A percentile compares a stretch with the other conserved stretches of the same genome.
Conservation (phyloP, 2,113 vertebrate species). For the Panthera tigris region DNA sequence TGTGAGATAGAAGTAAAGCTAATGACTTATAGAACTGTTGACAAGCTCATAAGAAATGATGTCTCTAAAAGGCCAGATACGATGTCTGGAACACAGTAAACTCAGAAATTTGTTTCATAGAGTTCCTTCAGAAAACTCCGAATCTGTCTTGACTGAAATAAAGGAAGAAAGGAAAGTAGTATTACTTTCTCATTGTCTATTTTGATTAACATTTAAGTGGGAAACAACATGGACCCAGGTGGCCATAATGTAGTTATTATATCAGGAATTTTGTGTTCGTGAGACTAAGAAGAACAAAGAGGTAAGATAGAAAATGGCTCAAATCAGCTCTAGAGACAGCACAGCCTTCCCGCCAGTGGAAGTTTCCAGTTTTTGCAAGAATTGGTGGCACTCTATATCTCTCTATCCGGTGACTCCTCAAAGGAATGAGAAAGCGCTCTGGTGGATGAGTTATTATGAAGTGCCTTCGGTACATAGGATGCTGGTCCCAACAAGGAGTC, state of each 20-base stretch:
- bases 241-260: background rate
- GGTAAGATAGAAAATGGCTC: background rate
- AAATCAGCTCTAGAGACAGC: background rate
- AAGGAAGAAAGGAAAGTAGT: background rate
- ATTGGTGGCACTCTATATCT: background rate
- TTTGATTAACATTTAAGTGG: background rate
- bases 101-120: background rate
- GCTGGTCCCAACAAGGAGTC: background rate
- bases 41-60: background rate
- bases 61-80: no score
- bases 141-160: background rate
- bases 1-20: background rate
- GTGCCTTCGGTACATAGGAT: background rate
- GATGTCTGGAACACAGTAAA: background rate
- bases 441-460: background rate
- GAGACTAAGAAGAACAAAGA: background rate
- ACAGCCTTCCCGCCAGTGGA: background rate
- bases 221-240: background rate
- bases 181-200: background rate
- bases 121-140: background rate
- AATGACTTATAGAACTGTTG: background rate
- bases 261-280: no score
- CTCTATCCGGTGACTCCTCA: background rate
- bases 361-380: background rate
- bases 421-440: background rate